phyloP scores from a whole-genome alignment of 92 coral and sea anemone species.

The Galaxea fascicularis region DNA sequence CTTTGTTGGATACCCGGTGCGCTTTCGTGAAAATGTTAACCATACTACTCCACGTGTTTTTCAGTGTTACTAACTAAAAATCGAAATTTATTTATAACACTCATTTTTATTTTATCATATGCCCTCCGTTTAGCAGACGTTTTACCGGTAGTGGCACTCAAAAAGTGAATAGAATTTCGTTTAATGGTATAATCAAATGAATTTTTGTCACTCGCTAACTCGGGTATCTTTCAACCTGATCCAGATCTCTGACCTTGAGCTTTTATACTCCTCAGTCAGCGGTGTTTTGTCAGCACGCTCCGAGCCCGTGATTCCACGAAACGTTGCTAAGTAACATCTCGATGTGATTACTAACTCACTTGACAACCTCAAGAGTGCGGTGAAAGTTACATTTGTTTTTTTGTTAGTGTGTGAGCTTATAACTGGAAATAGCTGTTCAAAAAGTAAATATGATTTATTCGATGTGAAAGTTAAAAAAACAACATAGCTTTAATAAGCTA shows the following conservation, averaged over 20 bases:
- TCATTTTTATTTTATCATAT: not conserved
- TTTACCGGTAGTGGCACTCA: no score
- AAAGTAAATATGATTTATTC: not conserved
- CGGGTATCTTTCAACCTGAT: no score
- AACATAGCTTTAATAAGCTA: not conserved
- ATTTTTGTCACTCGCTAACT: not conserved
- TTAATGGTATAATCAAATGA: not conserved
- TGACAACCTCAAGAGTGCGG: not conserved
- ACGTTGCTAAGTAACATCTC: not conserved
- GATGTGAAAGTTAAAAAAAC: not conserved
- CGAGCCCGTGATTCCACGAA: not conserved
- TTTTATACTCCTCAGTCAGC: not conserved
- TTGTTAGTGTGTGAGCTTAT: not conserved
- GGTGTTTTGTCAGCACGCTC: not conserved
- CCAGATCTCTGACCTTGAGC: not conserved
- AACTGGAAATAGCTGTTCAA: not conserved
- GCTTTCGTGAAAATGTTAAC: no score
- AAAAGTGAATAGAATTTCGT: no score
- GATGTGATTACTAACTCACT: not conserved
- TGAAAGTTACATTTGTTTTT: not conserved
- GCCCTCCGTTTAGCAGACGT: no score
- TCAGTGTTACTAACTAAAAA: no score
- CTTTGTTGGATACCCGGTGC: no score
- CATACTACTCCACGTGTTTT: no score
- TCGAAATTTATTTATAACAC: not conserved